Evolutionary conservation across 2,888 invertebrate genomes (phyloP), one percentile per base, ranked within the genome.

Genomic region (Pyrrhosoma nymphula): DNA sequence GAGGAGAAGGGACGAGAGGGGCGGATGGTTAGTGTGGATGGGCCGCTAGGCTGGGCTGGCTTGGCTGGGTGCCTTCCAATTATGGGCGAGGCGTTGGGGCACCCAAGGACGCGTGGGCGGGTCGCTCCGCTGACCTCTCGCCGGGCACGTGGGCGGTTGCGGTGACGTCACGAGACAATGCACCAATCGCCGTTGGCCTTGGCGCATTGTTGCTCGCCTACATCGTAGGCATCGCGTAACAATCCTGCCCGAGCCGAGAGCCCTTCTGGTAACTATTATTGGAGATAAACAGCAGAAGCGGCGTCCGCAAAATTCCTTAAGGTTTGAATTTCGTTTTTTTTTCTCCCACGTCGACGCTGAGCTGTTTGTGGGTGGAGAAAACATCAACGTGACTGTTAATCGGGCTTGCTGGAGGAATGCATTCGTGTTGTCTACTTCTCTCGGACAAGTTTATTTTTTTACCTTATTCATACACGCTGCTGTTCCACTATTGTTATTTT

Each of bases 161-260:
- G 82, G 82, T 82, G 82, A 82, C 82, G 82, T 82, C 82, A 82
- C 35, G 82, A 82, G 82, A 35, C 82, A 35, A 82, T 82, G 82
- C 82, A 82, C 82, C 82, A 82, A 82, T 82, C 82, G 82, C 26
- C 82, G 82, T 35, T 35, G 82, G 82, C 82, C 82, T 82, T 35
- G 82, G 82, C 82, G 82, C 82, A 82, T 82, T 82, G 82, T 82
- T 35, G 30, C 82, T 82, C 82, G 82, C 82, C 47, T 47, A 2
- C 8, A 12, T 82, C 35, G 82, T 12, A 35, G 82, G 82, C 82
- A 82, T 82, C 82, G 35, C 82, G 82, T 82, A 82, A 82, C 18
- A 82, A 82, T 82, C 30, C 16, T 0, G 6, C 69, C 69, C 60
- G 18, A 18, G 26, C 69, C 69, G 69, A 82, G 30, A n/a, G 30